Base-by-base conservation (phyloP, 2,888 invertebrate species). In the Malthinus seriepunctatus region DNA sequence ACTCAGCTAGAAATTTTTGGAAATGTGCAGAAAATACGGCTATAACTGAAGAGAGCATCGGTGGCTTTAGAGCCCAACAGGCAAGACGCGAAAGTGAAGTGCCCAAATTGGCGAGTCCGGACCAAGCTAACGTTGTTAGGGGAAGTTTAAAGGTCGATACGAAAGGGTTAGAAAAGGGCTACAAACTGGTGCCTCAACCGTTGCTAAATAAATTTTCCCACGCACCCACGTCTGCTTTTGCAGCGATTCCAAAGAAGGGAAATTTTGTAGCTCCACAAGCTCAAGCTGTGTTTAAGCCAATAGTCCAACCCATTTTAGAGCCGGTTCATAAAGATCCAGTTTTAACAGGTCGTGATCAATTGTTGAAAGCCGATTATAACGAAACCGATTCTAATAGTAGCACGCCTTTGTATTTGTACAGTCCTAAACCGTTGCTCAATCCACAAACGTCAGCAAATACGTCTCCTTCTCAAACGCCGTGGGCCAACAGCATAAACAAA, bases 191-290 rank as follows among this genome's bases (percentile, higher is more conserved):
- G 14, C 81, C 86, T 23, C 83, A 85, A 71, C 85, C 86, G 8
- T 77, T 84, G 38, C 84, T 88, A 0, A 89, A 89, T 72, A 85
- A 89, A 67, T 90, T 91, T 70, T 89, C 87, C 15, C 90, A 91
- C 73, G 90, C 89, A 0, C 88, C 89, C 0, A 85, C 88, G 80
- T 90, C 90, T 8, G 89, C 89, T 3, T 91, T 91, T 70, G 86
- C 87, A 64, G 90, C 88, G 1, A 82, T 81, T 58, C 78, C 68
- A 54, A 78, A 76, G 69, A 79, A 81, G 72, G 45, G 75, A 72
- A 60, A 76, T 71, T 56, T 78, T 75, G 3, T 48, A 42, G 33
- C 34, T 73, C 75, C 32, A 42, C 53, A 55, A 37, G 7, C 48
- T 23, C 51, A 52, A 33, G 52, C 52, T 8, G 38, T 39, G 31